Conservation (phyloP, 2,113 vertebrate genomes). For the Microtus pennsylvanicus region DNA sequence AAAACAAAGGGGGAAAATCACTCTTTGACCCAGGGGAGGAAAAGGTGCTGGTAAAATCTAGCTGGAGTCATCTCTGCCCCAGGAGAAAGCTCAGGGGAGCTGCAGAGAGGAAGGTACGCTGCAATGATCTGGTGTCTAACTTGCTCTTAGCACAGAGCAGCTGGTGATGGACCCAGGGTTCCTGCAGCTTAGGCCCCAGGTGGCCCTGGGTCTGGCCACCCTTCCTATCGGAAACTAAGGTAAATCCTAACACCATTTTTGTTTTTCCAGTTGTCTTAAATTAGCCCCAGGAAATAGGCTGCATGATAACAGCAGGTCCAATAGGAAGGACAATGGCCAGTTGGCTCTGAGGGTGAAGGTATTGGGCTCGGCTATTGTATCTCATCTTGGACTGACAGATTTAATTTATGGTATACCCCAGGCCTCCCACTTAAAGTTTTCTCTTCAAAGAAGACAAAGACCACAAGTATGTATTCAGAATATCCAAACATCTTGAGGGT, state of each 20-base stretch:
- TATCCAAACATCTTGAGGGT: not conserved
- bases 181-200: not conserved
- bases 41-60: conserved; percentile 59
- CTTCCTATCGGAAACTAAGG: conserved; percentile 10
- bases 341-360: not conserved
- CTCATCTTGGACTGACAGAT: not conserved
- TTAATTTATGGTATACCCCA: not conserved
- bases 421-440: not conserved
- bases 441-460: conserved; percentile 19
- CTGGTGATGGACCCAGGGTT: not conserved
- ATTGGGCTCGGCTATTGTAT: not conserved
- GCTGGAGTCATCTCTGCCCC: conserved; percentile 38
- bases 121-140: not conserved
- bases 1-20: conserved; percentile 58
- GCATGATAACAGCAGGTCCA: not conserved
- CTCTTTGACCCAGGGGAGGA: conserved; percentile 9
- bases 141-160: not conserved
- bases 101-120: not conserved
- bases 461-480: not conserved
- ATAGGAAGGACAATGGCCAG: conserved; percentile 10
- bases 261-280: conserved; percentile 12
- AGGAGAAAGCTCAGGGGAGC: not conserved
- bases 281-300: conserved; percentile 36
- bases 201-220: not conserved
- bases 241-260: not conserved